phyloP scores from a whole-genome alignment of 2,113 vertebrate genomes.

The Oriolus oriolus region DNA sequence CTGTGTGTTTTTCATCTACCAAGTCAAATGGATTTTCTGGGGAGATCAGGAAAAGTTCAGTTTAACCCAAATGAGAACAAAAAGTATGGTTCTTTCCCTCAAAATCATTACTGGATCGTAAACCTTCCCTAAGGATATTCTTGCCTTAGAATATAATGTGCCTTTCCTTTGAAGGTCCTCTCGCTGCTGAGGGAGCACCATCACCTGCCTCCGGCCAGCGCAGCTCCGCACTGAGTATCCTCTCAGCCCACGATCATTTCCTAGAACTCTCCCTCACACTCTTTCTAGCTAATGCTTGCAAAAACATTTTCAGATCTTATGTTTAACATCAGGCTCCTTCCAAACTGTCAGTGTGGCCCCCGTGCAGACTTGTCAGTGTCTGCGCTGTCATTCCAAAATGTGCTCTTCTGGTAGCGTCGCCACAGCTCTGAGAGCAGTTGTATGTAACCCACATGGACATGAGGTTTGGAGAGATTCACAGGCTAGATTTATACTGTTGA shows the following conservation, averaged over 20 bases:
- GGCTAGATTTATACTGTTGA: background rate
- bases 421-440: background rate
- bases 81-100: background rate
- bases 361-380: background rate
- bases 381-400: background rate
- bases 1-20: background rate
- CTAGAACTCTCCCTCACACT: background rate
- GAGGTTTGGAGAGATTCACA: background rate
- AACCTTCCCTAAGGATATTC: background rate
- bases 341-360: background rate
- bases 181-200: background rate
- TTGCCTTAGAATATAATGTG: background rate
- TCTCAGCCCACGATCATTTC: background rate
- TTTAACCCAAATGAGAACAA: background rate
- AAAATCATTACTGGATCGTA: background rate
- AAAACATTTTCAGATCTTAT: background rate
- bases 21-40: background rate
- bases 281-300: background rate
- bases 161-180: background rate
- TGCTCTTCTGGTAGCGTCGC: background rate
- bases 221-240: background rate
- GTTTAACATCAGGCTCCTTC: background rate
- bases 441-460: background rate
- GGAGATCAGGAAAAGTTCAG: background rate
- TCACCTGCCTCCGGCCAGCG: background rate